Base-by-base conservation (phyloP, 2,113 vertebrate genomes). In the Dromaius novaehollandiae region DNA sequence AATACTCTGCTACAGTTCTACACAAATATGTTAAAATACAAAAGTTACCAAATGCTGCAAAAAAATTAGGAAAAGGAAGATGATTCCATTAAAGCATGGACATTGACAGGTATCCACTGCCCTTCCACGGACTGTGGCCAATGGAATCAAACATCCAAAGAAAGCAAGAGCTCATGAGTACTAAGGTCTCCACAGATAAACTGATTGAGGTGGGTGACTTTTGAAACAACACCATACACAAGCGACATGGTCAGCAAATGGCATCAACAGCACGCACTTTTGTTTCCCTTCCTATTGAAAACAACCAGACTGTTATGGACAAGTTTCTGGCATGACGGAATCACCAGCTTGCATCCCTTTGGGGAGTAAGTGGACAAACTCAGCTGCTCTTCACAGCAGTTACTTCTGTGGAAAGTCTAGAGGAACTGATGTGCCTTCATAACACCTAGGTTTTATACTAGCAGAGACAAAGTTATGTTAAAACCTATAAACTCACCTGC, bases 191-290 rank as follows among this genome's bases (percentile, higher is more conserved):
- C 6, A 89, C 5, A 86, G 78, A 7, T 32, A 78, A 44, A 64
- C 5, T 5, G 28, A 68, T 7, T 75, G 22, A 92, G 60, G 26
- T 32, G 58, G 10, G 11, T 36, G 18, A 82, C 25, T 42, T 48
- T 9, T 10, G 9, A 36, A 24, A 8, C 1, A 86, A 40, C n/a
- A 60, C 8, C 25, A 30, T 11, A 21, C 34, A 26, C 0, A 0
- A 77, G 36, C 26, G 25, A 24, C 26, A 64, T 32, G n/a, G 55
- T 26, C 42, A 93, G 51, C 42, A 82, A 87, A 82, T 4, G 5
- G 26, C 25, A 82, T 16, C 12, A 87, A 26, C 46, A 75, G 24
- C 12, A n/a, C 48, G 51, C 2, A 17, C 25, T 38, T 66, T 3
- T 15, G 12, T 42, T 94, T 76, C 8, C 28, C 32, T 77, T 76